Evolutionary conservation across 2,797 vertebrate genomes (phyloP), one percentile per base, ranked within the genome.

Genomic region (Atherinosoma microstoma): DNA sequence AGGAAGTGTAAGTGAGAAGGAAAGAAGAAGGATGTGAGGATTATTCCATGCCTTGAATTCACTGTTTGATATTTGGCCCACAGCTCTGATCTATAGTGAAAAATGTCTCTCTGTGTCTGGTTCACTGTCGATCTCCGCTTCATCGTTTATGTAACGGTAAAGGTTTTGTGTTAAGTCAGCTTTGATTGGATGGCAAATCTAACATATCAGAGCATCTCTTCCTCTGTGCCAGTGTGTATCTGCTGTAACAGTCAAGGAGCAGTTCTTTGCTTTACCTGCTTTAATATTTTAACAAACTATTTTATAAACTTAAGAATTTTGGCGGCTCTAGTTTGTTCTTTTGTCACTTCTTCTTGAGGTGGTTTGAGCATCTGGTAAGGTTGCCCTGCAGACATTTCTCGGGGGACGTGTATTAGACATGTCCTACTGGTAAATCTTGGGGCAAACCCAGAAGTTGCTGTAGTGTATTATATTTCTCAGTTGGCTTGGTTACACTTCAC

Each of bases 41-140:
- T 73, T 74, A 77, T 84, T 85, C 80, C 70, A 70, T 72, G 66
- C 69, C 47, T 65, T 61, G 60, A 84, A 20, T 59, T 84, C 78
- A 67, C 56, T 58, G 73, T 81, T 78, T 84, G 70, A 84, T 81
- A 79, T 87, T 53, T 87, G 79, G 79, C 69, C 76, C 51, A 27
- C 64, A 68, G 63, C 64, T 53, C 38, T 73, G 70, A 79, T 84
- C 66, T 54, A 88, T 85, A 73, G 61, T 60, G 76, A 64, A 69
- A 79, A 68, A 38, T 38, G 69, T 49, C 34, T 63, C n/a, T 13
- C 22, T 58, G 54, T 29, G 54, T 84, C 56, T 78, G 73, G 18
- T 64, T 70, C 58, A 4, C 66, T 56, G 22, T 60, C 60, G 30
- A 12, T 76, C n/a, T 57, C 47, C 54, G 64, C 67, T 79, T 64